Evolutionary conservation across 2,888 invertebrate species (phyloP), one percentile per base, ranked within the genome.

Genomic region (Stictocephala bisonia): DNA sequence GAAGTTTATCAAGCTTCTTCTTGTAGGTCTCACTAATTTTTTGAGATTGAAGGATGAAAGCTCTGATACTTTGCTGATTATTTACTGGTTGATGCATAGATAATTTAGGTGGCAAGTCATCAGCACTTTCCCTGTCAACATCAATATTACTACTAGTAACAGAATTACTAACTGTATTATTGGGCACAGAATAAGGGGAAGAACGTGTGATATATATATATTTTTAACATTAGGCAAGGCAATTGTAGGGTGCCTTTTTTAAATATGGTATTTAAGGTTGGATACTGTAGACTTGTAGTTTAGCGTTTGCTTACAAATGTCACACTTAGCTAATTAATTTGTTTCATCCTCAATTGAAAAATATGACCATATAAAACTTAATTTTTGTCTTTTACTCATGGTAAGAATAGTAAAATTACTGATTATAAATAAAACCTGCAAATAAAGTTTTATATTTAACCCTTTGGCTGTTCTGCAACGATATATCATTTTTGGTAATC

Each of bases 191-290:
- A n/a, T n/a, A n/a, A n/a, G n/a, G n/a, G n/a, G n/a, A n/a, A n/a
- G n/a, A n/a, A n/a, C n/a, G n/a, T n/a, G n/a, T n/a, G n/a, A n/a
- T n/a, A n/a, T n/a, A n/a, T n/a, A n/a, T n/a, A n/a, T n/a, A n/a
- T n/a, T n/a, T 44, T n/a, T 44, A 44, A 15, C 18, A 18, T 44
- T 4, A 15, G 56, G 56, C 18, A 24, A 56, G 26, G 26, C 26
- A 41, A 66, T 20, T 20, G 66, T 66, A 18, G 66, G 66, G 26
- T 66, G 66, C 13, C 44, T 35, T 41, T 40, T 56, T 66, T 20
- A 20, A 13, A 66, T 7, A 40, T 66, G 66, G 18, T 44, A 20
- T 26, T 40, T 66, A 6, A 66, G 66, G 40, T 66, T 66, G 18
- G 66, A 40, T 9, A 44, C 44, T 20, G 66, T 41, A 13, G 41